phyloP scores from a whole-genome alignment of 2,888 invertebrate genomes.

The Habroteleia sp. region DNA sequence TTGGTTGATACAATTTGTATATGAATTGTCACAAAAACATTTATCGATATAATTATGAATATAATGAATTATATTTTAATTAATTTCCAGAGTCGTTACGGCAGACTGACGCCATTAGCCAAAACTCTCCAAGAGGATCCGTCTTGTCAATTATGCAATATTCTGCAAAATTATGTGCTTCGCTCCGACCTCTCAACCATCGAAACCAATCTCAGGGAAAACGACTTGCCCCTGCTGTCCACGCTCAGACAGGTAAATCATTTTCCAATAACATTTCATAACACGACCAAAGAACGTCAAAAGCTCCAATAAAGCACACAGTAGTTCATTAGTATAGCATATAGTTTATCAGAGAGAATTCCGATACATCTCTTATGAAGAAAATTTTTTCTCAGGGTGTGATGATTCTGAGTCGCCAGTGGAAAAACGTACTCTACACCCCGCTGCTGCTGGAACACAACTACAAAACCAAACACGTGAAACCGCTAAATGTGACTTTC shows the following conservation, averaged over 20 bases:
- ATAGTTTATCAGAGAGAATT: too few relatives aligned
- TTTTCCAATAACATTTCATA: background rate
- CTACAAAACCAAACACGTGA: conserved; percentile 91
- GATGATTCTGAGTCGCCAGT: conserved; percentile 97
- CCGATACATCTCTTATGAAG: conserved; percentile 35
- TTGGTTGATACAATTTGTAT: too few relatives aligned
- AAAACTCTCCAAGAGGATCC: conserved; percentile 97
- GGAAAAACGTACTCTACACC: conserved; percentile 97
- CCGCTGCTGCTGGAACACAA: conserved; percentile 94
- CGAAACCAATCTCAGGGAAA: conserved; percentile 91
- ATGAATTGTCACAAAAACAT: too few relatives aligned
- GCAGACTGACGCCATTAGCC: conserved; percentile 92
- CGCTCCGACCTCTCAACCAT: conserved; percentile 89
- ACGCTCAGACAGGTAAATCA: conserved; percentile 89
- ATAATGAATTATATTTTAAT: background rate
- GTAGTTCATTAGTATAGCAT: too few relatives aligned
- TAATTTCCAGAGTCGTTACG: conserved; percentile 90
- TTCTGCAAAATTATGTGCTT: conserved; percentile 91
- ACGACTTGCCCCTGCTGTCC: conserved; percentile 92
- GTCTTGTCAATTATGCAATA: conserved; percentile 95
- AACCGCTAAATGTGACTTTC: conserved; percentile 93
- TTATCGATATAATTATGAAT: too few relatives aligned
- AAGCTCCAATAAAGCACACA: too few relatives aligned
- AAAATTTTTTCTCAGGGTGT: conserved; percentile 85
- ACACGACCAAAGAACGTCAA: too few relatives aligned